Evolutionary conservation across 2,888 invertebrate genomes (phyloP), one percentile per base, ranked within the genome.

Genomic region (Coremacera marginata): DNA sequence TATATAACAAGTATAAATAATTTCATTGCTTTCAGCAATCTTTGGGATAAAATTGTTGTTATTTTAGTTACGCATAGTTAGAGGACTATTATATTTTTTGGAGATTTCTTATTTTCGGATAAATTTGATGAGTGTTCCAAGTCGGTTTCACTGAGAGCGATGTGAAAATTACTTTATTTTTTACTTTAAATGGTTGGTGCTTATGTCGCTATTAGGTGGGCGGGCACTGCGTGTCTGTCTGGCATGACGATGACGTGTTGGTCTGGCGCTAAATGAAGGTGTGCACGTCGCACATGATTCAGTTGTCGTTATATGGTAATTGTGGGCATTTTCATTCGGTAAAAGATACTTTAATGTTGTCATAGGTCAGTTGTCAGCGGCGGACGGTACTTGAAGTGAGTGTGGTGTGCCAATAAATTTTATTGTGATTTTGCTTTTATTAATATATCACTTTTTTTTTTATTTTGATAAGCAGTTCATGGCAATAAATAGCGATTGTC

Each of bases 331-430:
- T 27, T 27, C 25, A 9, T 55, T n/a, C 11, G 60, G 22, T 16
- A 65, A 19, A n/a, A 16, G 63, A 65, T 65, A 65, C 19, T 4
- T 11, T 31, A 34, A 8, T 65, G 63, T 65, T 65, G 63, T 65
- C 63, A n/a, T 65, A 65, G 63, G 63, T 65, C 37, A 65, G 63
- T 27, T 11, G 19, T 1, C 55, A n/a, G n/a, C 19, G n/a, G 5
- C 19, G 8, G 3, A 19, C 52, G 8, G 19, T 22, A 55, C 11
- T 55, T 55, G 62, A 34, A 34, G n/a, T 65, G 16, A 3, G 34
- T 65, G 62, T 60, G 16, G 2, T 5, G 31, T 62, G 25, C 31
- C 27, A 22, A 22, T 63, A 22, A 27, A 25, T 63, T 25, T 27
- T 9, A 27, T 63, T 63, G 11, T 34, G 14, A 19, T 65, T 65